These are phyloP conservation scores for Caerostris darwini DNA, from an alignment of 1,140 invertebrate species.

Conservation along the genomic window DNA sequence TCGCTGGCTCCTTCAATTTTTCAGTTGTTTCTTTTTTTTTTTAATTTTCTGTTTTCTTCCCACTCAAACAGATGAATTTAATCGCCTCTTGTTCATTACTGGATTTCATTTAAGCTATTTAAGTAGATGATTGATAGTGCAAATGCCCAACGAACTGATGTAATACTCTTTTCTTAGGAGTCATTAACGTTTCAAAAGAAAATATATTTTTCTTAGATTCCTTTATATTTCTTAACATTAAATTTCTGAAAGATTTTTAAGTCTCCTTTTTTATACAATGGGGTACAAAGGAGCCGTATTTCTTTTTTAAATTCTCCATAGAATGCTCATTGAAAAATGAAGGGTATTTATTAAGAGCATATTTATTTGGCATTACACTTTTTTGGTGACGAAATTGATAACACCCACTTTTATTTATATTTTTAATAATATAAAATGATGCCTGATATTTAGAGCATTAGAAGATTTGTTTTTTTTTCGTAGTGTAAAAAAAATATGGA, in stretches of 20 bases:
- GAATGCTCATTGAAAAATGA: conserved; percentile 41
- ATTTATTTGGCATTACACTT: conserved; percentile 33
- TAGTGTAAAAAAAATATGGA: neutral
- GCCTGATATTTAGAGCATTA: neutral
- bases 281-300: neutral
- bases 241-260: conserved; percentile 39
- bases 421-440: neutral
- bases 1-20: neutral
- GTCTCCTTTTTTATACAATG: neutral
- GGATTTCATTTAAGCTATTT: conserved; percentile 56
- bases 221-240: conserved; percentile 44
- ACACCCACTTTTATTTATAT: neutral
- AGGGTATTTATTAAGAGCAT: conserved; percentile 50
- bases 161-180: conserved; percentile 19
- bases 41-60: neutral
- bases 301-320: conserved; percentile 40
- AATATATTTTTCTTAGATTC: neutral
- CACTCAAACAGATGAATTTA: conserved; percentile 68
- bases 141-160: neutral
- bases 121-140: conserved; percentile 48
- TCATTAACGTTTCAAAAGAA: conserved; percentile 6
- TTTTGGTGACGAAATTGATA: conserved; percentile 27
- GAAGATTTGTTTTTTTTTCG: neutral
- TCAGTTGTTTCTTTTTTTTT: neutral
- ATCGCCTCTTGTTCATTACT: conserved; percentile 41